A percentile compares a stretch with the other conserved stretches of the same genome.
Evolutionary conservation across 2,888 invertebrate species (phyloP).

Genomic region (Cataglyphis albicans): DNA sequence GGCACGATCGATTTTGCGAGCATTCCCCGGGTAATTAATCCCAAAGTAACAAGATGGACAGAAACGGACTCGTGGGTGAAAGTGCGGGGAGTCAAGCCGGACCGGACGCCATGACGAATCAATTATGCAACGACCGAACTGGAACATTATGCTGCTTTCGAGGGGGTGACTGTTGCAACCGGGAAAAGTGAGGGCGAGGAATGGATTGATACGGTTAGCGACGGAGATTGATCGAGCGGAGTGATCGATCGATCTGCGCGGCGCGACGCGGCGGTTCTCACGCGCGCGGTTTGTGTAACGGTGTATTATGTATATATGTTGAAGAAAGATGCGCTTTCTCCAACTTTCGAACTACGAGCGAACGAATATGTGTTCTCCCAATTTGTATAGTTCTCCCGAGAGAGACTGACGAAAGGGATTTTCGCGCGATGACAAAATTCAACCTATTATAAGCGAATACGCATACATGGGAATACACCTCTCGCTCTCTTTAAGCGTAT

Average conservation of each 20-base stretch:
- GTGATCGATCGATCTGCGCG: conserved; percentile 51
- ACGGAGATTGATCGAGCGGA: conserved; percentile 59
- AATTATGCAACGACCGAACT: conserved; percentile 63
- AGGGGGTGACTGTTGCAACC: conserved; percentile 37
- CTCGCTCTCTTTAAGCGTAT: no score
- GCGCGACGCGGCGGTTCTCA: conserved; percentile 27
- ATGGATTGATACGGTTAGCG: conserved; percentile 49
- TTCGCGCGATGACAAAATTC: conserved; percentile 2
- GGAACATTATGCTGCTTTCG: conserved; percentile 65
- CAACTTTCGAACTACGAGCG: conserved; percentile 8
- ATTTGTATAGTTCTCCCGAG: background rate
- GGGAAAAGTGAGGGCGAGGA: conserved; percentile 56
- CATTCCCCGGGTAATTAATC: conserved; percentile 56
- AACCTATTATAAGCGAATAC: background rate
- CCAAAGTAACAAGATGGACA: conserved; percentile 56
- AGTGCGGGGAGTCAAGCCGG: conserved; percentile 31
- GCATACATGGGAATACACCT: no score
- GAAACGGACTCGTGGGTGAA: conserved; percentile 39
- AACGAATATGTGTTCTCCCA: conserved; percentile 1
- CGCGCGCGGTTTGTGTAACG: background rate
- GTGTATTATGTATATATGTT: conserved; percentile 1
- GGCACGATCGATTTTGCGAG: conserved; percentile 56
- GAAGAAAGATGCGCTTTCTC: conserved; percentile 39
- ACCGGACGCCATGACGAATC: conserved; percentile 65
- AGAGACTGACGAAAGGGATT: background rate